A percentile compares a stretch with the other conserved stretches of the same genome.
Conservation (phyloP, 2,888 invertebrate species). For the Lysandra coridon region DNA sequence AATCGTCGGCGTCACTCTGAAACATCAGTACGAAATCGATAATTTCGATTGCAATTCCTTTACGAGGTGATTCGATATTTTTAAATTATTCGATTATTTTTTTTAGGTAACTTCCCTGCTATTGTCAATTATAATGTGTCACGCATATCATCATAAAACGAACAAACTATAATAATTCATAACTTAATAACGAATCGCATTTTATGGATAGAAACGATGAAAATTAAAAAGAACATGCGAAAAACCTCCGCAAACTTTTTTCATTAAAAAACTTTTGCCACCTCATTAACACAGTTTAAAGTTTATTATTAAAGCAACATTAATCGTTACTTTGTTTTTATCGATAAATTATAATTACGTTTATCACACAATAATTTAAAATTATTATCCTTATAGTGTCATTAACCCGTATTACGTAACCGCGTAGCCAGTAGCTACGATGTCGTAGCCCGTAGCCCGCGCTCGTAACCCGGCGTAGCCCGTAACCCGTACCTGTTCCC, state of each 20-base stretch:
- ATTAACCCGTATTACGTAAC: neutral
- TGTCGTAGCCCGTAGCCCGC: neutral
- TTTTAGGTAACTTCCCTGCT: too few species aligned
- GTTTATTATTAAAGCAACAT: neutral
- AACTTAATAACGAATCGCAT: neutral
- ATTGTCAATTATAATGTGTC: too few species aligned
- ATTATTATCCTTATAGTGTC: neutral
- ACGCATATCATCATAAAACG: too few species aligned
- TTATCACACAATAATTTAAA: neutral
- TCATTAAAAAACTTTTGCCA: neutral
- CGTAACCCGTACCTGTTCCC: too few species aligned
- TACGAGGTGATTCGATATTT: too few species aligned
- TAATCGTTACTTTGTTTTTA: neutral
- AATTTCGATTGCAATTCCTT: too few species aligned
- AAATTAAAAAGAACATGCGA: neutral
- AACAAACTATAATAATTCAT: neutral
- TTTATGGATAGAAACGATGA: neutral
- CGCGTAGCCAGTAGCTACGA: neutral
- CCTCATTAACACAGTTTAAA: neutral
- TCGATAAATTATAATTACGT: neutral
- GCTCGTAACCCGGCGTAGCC: neutral
- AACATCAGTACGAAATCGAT: too few species aligned
- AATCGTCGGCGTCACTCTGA: too few species aligned
- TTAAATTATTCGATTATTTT: too few species aligned
- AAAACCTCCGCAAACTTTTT: neutral